Percentiles rank a stretch among this genome's conserved stretches.
These are phyloP conservation scores for Cephus pygmeus DNA, from an alignment of 2,888 invertebrate species.

Conservation along the genomic window DNA sequence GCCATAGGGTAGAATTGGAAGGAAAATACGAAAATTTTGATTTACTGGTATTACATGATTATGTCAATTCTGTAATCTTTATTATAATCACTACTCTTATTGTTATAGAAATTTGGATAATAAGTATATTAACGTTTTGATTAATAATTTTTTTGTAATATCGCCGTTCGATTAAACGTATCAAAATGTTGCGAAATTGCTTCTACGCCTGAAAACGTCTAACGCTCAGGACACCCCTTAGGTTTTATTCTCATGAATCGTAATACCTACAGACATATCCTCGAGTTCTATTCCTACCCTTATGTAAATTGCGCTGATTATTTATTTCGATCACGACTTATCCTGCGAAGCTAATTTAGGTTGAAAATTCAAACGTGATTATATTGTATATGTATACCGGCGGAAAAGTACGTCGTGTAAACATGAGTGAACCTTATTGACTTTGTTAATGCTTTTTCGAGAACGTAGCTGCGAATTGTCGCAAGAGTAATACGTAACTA, in stretches of 20 bases:
- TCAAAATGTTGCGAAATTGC: too few species aligned
- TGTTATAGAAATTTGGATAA: too few species aligned
- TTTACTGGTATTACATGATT: too few species aligned
- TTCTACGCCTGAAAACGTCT: neutral
- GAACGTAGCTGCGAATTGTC: neutral
- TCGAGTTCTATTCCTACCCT: neutral
- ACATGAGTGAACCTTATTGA: neutral
- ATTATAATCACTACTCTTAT: too few species aligned
- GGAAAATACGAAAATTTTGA: too few species aligned
- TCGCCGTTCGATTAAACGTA: too few species aligned
- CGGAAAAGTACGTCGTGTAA: neutral
- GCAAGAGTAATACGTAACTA: neutral
- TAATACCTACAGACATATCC: neutral
- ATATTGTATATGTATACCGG: neutral
- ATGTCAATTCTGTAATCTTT: too few species aligned
- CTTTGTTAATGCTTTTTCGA: neutral
- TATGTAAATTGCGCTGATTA: neutral
- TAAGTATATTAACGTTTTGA: too few species aligned
- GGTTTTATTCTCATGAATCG: neutral
- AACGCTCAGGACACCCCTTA: neutral
- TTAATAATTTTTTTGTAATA: too few species aligned
- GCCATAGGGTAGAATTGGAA: too few species aligned
- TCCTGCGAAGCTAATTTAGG: neutral
- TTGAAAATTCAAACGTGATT: neutral
- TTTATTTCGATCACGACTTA: neutral